phyloP scores from a whole-genome alignment of 2,888 invertebrate species.

The Spodoptera littoralis region DNA sequence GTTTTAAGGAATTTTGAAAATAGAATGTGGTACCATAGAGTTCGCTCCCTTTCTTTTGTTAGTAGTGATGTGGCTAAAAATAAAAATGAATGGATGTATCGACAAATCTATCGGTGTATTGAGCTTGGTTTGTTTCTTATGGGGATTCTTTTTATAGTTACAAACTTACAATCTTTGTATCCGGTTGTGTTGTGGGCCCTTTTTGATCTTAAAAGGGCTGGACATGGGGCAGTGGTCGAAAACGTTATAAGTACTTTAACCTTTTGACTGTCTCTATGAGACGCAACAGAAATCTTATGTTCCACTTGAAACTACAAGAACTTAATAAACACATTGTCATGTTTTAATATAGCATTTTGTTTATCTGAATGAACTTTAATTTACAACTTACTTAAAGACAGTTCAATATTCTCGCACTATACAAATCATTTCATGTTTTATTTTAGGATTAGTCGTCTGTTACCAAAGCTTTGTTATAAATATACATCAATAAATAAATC shows the following conservation, averaged over 20 bases:
- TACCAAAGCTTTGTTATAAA: constrained; percentile 4
- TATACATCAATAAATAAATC: constrained; percentile 33
- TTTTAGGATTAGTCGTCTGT: background rate
- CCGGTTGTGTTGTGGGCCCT: constrained; percentile 45
- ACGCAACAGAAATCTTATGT: no score
- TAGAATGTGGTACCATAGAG: constrained; percentile 24
- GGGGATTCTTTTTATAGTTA: constrained; percentile 58
- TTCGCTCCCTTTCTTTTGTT: constrained; percentile 71
- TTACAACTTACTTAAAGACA: no score
- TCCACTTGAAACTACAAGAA: no score
- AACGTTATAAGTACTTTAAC: background rate
- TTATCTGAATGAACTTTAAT: background rate
- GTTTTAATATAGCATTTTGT: no score
- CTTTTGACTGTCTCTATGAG: no score
- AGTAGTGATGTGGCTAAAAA: constrained; percentile 79
- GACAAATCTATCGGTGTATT: constrained; percentile 67
- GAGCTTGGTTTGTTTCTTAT: constrained; percentile 62
- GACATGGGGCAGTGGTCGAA: background rate
- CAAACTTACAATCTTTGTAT: constrained; percentile 43
- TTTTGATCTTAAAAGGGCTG: constrained; percentile 11
- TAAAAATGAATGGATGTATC: constrained; percentile 74
- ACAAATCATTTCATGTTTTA: no score
- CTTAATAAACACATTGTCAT: no score
- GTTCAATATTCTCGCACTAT: no score
- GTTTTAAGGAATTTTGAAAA: constrained; percentile 17